Conservation (phyloP, 2,888 invertebrate genomes). For the Phyto melanocephala region DNA sequence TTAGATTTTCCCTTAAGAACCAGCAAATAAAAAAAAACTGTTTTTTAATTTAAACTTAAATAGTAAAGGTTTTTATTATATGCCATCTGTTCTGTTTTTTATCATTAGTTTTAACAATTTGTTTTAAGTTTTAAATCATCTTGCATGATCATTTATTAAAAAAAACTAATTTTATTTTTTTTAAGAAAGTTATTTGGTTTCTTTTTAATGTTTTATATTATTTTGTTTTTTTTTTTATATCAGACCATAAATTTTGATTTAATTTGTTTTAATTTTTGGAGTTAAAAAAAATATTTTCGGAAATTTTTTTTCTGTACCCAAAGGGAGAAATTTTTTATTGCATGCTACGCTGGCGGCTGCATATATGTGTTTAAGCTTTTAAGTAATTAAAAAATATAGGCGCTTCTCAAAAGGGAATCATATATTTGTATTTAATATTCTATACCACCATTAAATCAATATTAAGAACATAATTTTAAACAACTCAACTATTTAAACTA, state of each 20-base stretch:
- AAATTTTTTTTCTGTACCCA: not conserved
- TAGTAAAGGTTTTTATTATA: conserved; percentile 39
- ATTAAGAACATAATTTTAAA: too few species aligned
- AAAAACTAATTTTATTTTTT: conserved; percentile 1
- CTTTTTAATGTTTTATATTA: too few species aligned
- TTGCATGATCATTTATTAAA: conserved; percentile 42
- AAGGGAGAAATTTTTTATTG: conserved; percentile 65
- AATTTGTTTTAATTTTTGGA: not conserved
- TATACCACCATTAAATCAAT: not conserved
- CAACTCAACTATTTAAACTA: too few species aligned
- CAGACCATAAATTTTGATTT: conserved; percentile 8
- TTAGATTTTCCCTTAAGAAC: conserved; percentile 40
- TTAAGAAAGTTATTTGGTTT: too few species aligned
- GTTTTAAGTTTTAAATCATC: conserved; percentile 42
- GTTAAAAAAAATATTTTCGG: not conserved
- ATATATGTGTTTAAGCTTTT: conserved; percentile 70
- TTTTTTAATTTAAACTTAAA: not conserved
- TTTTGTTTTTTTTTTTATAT: not conserved
- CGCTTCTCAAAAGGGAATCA: not conserved
- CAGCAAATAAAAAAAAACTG: not conserved
- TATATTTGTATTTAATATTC: too few species aligned
- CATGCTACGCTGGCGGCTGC: conserved; percentile 78
- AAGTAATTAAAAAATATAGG: not conserved
- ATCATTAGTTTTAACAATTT: conserved; percentile 41
- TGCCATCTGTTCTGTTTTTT: conserved; percentile 45